Conservation (phyloP, 1,140 invertebrate species). For the Aphelenchoides besseyi region DNA sequence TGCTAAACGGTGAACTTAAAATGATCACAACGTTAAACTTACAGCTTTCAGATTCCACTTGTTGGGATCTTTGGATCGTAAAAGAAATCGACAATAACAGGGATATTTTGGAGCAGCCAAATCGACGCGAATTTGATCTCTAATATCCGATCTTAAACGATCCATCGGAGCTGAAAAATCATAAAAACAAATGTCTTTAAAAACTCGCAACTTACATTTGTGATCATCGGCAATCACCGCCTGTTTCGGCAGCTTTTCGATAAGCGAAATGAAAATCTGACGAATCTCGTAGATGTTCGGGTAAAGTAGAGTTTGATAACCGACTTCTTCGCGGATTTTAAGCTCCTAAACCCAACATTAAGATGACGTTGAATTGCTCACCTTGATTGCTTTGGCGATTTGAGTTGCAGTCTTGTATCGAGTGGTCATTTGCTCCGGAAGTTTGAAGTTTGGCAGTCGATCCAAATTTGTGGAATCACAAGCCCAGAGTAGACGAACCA, state of each 20-base stretch:
- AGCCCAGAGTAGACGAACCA: neutral
- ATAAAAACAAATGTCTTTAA: neutral
- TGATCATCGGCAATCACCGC: neutral
- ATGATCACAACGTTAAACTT: neutral
- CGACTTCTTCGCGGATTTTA: slow-evolving; percentile 11
- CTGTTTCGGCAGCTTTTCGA: slow-evolving; percentile 14
- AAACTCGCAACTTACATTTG: neutral
- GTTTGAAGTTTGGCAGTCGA: neutral
- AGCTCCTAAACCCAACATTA: neutral
- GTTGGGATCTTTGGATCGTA: neutral
- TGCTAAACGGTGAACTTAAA: neutral
- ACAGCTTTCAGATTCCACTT: slow-evolving; percentile 9
- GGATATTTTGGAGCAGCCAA: neutral
- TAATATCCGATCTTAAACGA: neutral
- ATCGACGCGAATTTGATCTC: neutral
- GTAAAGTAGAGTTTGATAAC: slow-evolving; percentile 10
- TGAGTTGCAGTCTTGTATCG: slow-evolving; percentile 1
- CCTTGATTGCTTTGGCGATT: slow-evolving; percentile 10
- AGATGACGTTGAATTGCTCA: neutral
- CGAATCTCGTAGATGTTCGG: slow-evolving; percentile 16
- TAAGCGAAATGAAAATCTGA: slow-evolving; percentile 14
- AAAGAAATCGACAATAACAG: slow-evolving; percentile 4
- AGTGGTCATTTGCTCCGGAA: neutral
- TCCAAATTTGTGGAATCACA: neutral
- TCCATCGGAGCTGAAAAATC: slow-evolving; percentile 2